phyloP scores from a whole-genome alignment of 2,113 vertebrate species.

The Natator depressus region DNA sequence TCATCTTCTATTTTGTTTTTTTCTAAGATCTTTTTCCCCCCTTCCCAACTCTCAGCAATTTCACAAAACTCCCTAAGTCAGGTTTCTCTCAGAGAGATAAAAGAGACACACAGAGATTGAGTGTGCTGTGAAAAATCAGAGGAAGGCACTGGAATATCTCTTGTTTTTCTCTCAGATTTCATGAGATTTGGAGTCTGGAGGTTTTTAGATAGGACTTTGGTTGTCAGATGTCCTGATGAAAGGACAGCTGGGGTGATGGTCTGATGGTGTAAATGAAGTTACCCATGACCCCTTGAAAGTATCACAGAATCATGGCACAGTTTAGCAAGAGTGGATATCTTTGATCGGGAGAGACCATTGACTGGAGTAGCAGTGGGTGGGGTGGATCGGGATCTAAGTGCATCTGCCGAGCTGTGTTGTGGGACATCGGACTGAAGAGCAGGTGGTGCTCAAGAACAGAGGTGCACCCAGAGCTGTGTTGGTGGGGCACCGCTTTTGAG shows the following conservation, averaged over 20 bases:
- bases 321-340: neutral
- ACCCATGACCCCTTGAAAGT: neutral
- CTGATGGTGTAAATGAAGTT: neutral
- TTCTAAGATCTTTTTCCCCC: neutral
- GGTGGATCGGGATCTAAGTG: neutral
- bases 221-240: neutral
- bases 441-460: neutral
- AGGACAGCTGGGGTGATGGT: neutral
- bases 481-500: neutral
- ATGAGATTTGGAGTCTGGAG: neutral
- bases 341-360: neutral
- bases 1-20: conserved; percentile 23
- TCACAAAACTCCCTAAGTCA: neutral
- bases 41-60: neutral
- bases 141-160: neutral
- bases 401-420: neutral
- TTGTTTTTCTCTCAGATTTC: neutral
- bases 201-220: neutral
- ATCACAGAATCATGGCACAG: rapidly evolving
- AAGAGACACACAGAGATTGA: neutral
- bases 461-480: neutral
- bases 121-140: neutral
- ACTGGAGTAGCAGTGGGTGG: neutral
- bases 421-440: neutral
- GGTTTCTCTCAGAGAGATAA: neutral